A percentile compares a stretch with the other conserved stretches of the same genome.
These are phyloP conservation scores for Euglossa dilemma DNA, from an alignment of 1,140 invertebrate genomes.

Conservation along the genomic window DNA sequence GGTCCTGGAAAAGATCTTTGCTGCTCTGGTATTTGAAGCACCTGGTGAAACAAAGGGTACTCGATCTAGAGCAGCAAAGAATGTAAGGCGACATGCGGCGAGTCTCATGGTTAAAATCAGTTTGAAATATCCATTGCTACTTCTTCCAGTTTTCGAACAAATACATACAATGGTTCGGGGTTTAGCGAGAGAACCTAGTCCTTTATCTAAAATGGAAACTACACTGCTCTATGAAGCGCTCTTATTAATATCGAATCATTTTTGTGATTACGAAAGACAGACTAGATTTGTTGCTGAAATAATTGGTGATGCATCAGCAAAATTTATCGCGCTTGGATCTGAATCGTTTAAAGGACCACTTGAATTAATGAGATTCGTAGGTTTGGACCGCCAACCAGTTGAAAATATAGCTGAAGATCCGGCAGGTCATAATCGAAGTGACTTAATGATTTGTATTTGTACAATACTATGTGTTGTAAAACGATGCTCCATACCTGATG, in stretches of 20 bases:
- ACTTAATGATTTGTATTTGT: conserved; percentile 88
- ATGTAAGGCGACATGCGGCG: conserved; percentile 93
- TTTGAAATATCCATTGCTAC: conserved; percentile 91
- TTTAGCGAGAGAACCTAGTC: conserved; percentile 80
- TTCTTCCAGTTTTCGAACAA: conserved; percentile 93
- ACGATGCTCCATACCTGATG: conserved; percentile 91
- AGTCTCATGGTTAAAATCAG: conserved; percentile 95
- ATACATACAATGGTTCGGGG: conserved; percentile 86
- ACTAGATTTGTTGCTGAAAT: conserved; percentile 92
- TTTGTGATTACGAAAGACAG: conserved; percentile 93
- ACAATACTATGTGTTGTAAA: conserved; percentile 92
- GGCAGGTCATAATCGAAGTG: conserved; percentile 84
- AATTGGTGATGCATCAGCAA: conserved; percentile 84
- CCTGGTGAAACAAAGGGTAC: conserved; percentile 84
- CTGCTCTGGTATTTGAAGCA: conserved; percentile 88
- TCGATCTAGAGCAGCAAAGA: conserved; percentile 89
- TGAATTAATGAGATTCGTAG: conserved; percentile 90
- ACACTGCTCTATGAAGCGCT: conserved; percentile 90
- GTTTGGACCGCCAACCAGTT: conserved; percentile 87
- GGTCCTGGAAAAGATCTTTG: conserved; percentile 94
- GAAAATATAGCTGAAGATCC: conserved; percentile 85
- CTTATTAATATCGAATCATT: conserved; percentile 93
- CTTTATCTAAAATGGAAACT: conserved; percentile 92
- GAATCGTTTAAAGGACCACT: conserved; percentile 85
- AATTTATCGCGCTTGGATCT: conserved; percentile 85